These are phyloP conservation scores for Drosophila rufa DNA, from an alignment of 1,140 invertebrate species.

Conservation along the genomic window DNA sequence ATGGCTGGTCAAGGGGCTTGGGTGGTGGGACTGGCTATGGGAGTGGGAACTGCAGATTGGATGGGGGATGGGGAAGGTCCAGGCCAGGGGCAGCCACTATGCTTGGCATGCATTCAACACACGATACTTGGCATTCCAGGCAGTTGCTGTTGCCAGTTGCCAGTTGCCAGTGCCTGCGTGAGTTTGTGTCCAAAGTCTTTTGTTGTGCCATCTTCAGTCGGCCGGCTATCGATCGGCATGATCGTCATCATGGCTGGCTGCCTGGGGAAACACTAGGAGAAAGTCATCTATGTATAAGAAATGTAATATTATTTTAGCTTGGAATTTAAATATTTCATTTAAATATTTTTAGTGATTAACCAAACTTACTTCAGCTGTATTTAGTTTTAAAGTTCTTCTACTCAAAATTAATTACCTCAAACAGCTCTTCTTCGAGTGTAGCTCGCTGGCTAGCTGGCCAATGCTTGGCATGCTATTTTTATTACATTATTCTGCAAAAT, in stretches of 20 bases:
- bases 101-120: constrained; percentile 83
- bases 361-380: neutral
- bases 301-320: neutral
- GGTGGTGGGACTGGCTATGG: constrained; percentile 4
- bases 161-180: constrained; percentile 64
- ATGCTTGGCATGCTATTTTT: constrained; percentile 79
- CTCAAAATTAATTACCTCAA: neutral
- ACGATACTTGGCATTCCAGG: constrained; percentile 83
- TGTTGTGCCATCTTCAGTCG: constrained; percentile 72
- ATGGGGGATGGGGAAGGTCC: constrained; percentile 1
- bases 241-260: constrained; percentile 71
- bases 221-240: constrained; percentile 76
- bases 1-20: constrained; percentile 10
- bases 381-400: neutral
- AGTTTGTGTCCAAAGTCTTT: constrained; percentile 83
- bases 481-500: constrained; percentile 83
- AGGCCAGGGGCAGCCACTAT: constrained; percentile 55
- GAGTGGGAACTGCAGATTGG: too few relatives aligned
- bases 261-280: constrained; percentile 13
- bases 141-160: constrained; percentile 44
- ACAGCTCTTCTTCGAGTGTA: constrained; percentile 15
- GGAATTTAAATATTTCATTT: too few relatives aligned
- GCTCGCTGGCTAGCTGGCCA: constrained; percentile 47
- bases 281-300: neutral
- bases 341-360: too few relatives aligned